Evolutionary conservation across 1,140 invertebrate genomes (phyloP), one percentile per base, ranked within the genome.

Genomic region (Reticulitermes speratus): DNA sequence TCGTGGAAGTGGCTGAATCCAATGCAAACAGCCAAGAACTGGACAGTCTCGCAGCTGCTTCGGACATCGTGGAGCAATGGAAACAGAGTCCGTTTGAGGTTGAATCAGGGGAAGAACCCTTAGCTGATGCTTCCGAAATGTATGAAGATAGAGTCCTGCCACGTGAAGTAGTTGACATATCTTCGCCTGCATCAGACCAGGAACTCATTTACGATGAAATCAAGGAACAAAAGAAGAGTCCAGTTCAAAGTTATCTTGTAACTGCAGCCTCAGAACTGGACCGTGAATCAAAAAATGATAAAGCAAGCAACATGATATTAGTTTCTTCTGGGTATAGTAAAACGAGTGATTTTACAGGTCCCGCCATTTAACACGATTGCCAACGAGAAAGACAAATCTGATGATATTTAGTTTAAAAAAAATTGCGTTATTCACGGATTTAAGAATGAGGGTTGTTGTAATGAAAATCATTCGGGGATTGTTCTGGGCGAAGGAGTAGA

Each of bases 1-100:
- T 96, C 88, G 96, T 96, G 12, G 95, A 96, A 89, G 96, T 96
- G 65, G 96, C 96, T 75, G 95, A 96, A 91, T 96, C 96, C 87
- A 96, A 96, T 90, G 94, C 95, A n/a, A 92, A 94, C 85, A 94
- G 93, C 87, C 93, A 94, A 90, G 93, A 94, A 87, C 91, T 94
- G 87, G 94, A 95, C 87, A 92, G 93, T 88, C 89, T 93, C 25
- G 92, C 93, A 30, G 38, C 86, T n/a, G 30, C 86, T 16, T 52
- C 83, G 48, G 48, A 86, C 32, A 32, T 82, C 8, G 38, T 81
- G 65, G 85, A 85, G 16, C 59, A 44, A 23, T 25, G 65, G 44
- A 23, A 85, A 30, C 44, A 52, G 23, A 32, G 83, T 32, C 52
- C 48, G 19, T 52, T 84, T 11, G 82, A 83, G 7, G 48, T 52